Evolutionary conservation across 2,888 invertebrate genomes (phyloP).

Genomic region (Scelioninae gen. 1): DNA sequence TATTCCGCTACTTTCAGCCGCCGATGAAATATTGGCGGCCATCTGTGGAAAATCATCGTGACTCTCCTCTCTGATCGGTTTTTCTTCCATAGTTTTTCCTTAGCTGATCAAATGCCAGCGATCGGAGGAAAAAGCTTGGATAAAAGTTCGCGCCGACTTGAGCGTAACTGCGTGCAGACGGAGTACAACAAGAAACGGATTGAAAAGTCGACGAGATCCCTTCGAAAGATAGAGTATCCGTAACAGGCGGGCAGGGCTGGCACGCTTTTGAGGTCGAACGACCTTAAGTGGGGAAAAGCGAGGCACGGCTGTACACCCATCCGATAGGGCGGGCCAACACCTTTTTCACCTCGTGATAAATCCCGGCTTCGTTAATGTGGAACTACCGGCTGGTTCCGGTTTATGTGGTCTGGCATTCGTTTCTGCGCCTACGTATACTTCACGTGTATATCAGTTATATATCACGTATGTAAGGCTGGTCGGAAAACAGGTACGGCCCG

Average conservation of each 20-base stretch:
- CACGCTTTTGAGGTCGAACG: constrained; percentile 78
- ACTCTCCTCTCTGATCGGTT: too few species aligned
- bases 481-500: constrained; percentile 69
- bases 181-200: constrained; percentile 35
- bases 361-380: constrained; percentile 68
- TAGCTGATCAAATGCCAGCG: constrained; percentile 23
- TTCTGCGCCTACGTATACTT: constrained; percentile 55
- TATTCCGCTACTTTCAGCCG: constrained; percentile 4
- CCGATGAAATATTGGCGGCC: constrained; percentile 4
- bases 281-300: constrained; percentile 62
- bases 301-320: constrained; percentile 49
- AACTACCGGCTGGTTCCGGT: constrained; percentile 70
- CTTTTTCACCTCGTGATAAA: constrained; percentile 70
- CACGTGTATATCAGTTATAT: constrained; percentile 65
- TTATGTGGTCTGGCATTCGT: constrained; percentile 44
- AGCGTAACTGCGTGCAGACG: constrained; percentile 46
- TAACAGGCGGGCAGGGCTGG: constrained; percentile 78
- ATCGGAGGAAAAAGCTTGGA: constrained; percentile 27
- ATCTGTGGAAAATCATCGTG: too few species aligned
- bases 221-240: constrained; percentile 80
- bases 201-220: constrained; percentile 77
- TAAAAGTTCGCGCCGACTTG: too few species aligned
- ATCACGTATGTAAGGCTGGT: constrained; percentile 51
- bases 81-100: neutral
- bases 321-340: constrained; percentile 67